phyloP scores from a whole-genome alignment of 1,140 invertebrate species.

The Drosophila truncata region DNA sequence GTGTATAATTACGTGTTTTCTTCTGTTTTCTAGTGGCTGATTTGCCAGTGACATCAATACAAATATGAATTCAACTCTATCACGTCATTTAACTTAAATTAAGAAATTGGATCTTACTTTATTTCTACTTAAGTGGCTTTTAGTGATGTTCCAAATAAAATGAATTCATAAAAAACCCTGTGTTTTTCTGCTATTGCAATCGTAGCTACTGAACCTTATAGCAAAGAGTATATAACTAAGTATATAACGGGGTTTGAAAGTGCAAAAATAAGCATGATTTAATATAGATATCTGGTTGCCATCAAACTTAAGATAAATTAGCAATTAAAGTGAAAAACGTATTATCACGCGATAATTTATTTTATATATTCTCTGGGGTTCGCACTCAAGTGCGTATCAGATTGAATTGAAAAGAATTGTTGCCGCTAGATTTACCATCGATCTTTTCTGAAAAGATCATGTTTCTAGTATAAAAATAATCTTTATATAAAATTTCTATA shows the following conservation, averaged over 20 bases:
- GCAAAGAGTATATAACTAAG: no score
- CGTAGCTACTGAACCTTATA: background rate
- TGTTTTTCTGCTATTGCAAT: background rate
- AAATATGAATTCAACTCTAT: background rate
- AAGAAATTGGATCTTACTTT: background rate
- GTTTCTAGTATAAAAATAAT: no score
- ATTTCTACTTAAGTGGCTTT: background rate
- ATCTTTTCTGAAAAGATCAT: no score
- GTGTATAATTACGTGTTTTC: background rate
- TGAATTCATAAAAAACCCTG: background rate
- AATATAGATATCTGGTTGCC: no score
- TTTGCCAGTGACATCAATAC: background rate
- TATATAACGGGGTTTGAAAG: no score
- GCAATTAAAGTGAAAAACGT: background rate
- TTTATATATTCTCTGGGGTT: no score
- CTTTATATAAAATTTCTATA: no score
- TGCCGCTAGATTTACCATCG: no score
- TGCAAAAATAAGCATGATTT: no score
- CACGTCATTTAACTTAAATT: background rate
- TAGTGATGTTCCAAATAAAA: conserved; percentile 15
- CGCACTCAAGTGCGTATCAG: no score
- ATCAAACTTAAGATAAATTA: no score
- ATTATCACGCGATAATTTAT: background rate
- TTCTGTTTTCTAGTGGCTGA: background rate
- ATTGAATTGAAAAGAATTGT: no score